A percentile compares a stretch with the other conserved stretches of the same genome.
Evolutionary conservation across 2,113 vertebrate genomes (phyloP).

Genomic region (Prunella himalayana): DNA sequence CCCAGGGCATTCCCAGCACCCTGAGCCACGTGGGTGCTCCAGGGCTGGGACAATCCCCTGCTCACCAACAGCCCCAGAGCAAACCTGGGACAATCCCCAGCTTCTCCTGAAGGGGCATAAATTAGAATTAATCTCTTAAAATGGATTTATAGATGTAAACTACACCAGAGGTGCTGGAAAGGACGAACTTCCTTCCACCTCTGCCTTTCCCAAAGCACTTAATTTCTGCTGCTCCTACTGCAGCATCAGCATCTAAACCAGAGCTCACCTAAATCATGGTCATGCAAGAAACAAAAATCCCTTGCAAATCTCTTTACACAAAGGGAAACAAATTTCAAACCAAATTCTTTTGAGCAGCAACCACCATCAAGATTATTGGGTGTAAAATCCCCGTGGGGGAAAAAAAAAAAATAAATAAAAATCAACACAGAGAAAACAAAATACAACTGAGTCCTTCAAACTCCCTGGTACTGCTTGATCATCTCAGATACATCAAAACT

Average conservation of each 20-base stretch:
- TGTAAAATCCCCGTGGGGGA: neutral
- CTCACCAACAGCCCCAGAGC: neutral
- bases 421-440: neutral
- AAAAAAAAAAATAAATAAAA: neutral
- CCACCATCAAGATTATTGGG: neutral
- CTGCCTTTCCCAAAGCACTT: neutral
- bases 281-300: neutral
- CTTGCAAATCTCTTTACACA: neutral
- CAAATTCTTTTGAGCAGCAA: neutral
- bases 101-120: neutral
- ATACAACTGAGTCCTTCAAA: neutral
- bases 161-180: neutral
- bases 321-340: neutral
- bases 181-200: neutral
- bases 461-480: neutral
- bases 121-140: neutral
- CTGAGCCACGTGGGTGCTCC: neutral
- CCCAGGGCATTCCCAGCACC: neutral
- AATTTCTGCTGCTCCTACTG: neutral
- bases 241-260: neutral
- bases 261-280: neutral
- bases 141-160: neutral
- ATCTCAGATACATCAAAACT: neutral
- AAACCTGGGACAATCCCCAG: neutral
- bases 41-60: neutral